These are phyloP conservation scores for Takifugu bimaculatus DNA, from an alignment of 2,113 vertebrate species.

Conservation along the genomic window DNA sequence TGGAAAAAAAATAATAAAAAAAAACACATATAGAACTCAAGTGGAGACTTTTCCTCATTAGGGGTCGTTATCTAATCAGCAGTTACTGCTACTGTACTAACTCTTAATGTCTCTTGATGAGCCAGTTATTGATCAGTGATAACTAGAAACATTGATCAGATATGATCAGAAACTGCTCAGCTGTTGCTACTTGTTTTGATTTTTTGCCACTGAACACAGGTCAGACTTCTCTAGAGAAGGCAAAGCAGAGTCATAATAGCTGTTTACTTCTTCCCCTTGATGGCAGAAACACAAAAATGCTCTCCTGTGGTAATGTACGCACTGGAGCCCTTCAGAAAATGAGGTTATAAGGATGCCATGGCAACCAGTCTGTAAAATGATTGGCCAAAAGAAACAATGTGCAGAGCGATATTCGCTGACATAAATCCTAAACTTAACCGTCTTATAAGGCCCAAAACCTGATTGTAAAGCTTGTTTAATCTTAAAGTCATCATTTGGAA, in stretches of 20 bases:
- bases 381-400: constrained; percentile 50
- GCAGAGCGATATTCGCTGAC: constrained; percentile 42
- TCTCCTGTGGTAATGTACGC: constrained; percentile 7
- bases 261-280: constrained; percentile 5
- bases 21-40: not conserved
- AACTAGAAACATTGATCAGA: constrained; percentile 22
- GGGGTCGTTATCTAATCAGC: too few relatives aligned
- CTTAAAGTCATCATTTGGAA: too few relatives aligned
- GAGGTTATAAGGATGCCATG: constrained; percentile 63
- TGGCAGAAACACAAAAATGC: constrained; percentile 29
- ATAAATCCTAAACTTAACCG: too few relatives aligned
- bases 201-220: constrained; percentile 1
- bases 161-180: constrained; percentile 22
- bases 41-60: too few relatives aligned
- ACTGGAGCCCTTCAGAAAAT: constrained; percentile 29
- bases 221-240: constrained; percentile 8
- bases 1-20: not conserved
- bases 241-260: constrained; percentile 25
- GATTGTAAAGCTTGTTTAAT: too few relatives aligned
- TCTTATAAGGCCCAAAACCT: too few relatives aligned
- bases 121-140: constrained; percentile 9
- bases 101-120: constrained; percentile 5
- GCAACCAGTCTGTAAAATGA: constrained; percentile 60
- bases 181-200: too few relatives aligned
- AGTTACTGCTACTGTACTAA: not conserved